Percentiles rank a stretch among this genome's conserved stretches.
Evolutionary conservation across 1,140 invertebrate species (phyloP).

Genomic region (Sarcophaga peregrina): DNA sequence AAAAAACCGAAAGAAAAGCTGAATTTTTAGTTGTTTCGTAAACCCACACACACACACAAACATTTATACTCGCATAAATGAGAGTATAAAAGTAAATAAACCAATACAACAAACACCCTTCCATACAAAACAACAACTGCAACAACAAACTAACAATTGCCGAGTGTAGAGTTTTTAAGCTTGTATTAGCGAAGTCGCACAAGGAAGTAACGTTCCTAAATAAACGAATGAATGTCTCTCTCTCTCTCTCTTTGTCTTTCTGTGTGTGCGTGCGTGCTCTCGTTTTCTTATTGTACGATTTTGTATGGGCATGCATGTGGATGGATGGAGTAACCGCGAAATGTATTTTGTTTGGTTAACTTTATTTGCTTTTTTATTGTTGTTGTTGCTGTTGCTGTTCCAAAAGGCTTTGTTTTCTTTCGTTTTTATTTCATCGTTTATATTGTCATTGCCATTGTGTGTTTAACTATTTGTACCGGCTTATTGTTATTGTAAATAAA

Average conservation of each 20-base stretch:
- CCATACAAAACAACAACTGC: too few relatives aligned
- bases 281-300: background rate
- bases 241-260: background rate
- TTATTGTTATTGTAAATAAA: background rate
- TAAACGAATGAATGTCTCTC: background rate
- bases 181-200: background rate
- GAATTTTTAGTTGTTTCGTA: too few relatives aligned
- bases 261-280: background rate
- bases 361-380: background rate
- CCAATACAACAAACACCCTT: too few relatives aligned
- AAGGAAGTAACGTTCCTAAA: background rate
- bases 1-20: too few relatives aligned
- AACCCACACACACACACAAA: too few relatives aligned
- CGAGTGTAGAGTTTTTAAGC: constrained; percentile 11
- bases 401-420: background rate
- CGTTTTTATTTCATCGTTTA: background rate
- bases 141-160: too few relatives aligned
- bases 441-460: background rate
- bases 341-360: constrained; percentile 19
- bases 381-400: background rate
- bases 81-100: too few relatives aligned
- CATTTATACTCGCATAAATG: too few relatives aligned
- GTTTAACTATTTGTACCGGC: background rate
- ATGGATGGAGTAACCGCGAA: constrained; percentile 15
- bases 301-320: background rate